phyloP scores from a whole-genome alignment of 2,797 vertebrate species.

The Anabacerthia variegaticeps region DNA sequence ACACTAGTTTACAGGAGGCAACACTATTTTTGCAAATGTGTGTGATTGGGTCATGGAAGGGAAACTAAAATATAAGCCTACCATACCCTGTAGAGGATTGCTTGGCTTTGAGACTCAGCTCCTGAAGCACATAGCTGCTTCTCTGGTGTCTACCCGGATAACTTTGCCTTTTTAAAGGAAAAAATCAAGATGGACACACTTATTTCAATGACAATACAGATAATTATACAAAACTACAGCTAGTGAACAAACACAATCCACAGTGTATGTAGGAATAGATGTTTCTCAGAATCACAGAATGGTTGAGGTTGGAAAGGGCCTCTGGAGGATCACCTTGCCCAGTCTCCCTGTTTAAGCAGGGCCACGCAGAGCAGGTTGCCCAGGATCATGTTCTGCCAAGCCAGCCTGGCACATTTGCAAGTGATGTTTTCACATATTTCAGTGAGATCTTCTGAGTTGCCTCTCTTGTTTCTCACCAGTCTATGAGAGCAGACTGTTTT shows the following conservation, averaged over 20 bases:
- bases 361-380: background rate
- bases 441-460: background rate
- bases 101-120: background rate
- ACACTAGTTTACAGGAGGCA: background rate
- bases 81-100: background rate
- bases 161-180: background rate
- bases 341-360: background rate
- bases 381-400: background rate
- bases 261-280: fast-evolving
- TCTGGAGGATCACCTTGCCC: background rate
- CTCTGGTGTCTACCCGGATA: background rate
- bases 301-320: background rate
- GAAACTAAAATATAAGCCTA: background rate
- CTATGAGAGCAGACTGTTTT: background rate
- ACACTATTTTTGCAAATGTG: background rate
- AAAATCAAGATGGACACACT: background rate
- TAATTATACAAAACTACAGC: background rate
- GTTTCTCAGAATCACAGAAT: background rate
- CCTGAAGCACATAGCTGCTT: background rate
- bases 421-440: background rate
- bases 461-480: background rate
- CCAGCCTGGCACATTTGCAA: background rate
- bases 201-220: background rate
- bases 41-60: background rate
- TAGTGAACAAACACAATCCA: background rate